Conservation (phyloP, 2,113 vertebrate genomes). For the Meles meles region DNA sequence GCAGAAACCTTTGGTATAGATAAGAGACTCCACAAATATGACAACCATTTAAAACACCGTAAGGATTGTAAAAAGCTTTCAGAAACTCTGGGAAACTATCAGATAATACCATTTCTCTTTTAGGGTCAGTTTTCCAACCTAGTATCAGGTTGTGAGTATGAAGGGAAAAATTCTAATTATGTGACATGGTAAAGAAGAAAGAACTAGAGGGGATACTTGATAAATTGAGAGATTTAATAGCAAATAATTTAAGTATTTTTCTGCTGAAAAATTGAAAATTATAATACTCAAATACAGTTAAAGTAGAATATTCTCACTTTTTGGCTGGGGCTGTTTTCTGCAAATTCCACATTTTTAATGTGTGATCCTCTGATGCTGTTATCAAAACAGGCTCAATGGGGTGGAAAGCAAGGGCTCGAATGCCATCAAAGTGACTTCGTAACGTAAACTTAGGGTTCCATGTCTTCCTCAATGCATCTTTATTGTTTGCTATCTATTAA, state of each 20-base stretch:
- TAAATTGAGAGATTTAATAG: not conserved
- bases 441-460: conserved; percentile 99
- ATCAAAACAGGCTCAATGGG: conserved; percentile 95
- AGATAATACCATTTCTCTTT: not conserved
- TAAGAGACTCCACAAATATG: not conserved
- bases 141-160: not conserved
- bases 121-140: conserved; percentile 14
- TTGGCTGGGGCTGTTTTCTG: conserved; percentile 98
- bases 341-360: conserved; percentile 99
- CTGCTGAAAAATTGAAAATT: conserved; percentile 25
- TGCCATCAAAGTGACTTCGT: conserved; percentile 98
- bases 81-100: not conserved
- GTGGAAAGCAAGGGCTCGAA: conserved; percentile 95
- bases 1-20: not conserved
- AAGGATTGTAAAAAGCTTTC: not conserved
- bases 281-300: conserved; percentile 2
- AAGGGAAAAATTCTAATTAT: not conserved
- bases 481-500: conserved; percentile 95
- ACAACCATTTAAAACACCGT: conserved; percentile 4
- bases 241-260: conserved; percentile 18
- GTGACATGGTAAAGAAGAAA: not conserved
- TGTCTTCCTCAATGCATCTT: conserved; percentile 97
- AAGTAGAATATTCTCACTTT: conserved; percentile 86
- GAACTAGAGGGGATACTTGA: not conserved
- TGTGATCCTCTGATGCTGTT: conserved; percentile 98